A percentile compares a stretch with the other conserved stretches of the same genome.
Conservation (phyloP, 1,140 invertebrate species). For the Ctenoplectra terminalis region DNA sequence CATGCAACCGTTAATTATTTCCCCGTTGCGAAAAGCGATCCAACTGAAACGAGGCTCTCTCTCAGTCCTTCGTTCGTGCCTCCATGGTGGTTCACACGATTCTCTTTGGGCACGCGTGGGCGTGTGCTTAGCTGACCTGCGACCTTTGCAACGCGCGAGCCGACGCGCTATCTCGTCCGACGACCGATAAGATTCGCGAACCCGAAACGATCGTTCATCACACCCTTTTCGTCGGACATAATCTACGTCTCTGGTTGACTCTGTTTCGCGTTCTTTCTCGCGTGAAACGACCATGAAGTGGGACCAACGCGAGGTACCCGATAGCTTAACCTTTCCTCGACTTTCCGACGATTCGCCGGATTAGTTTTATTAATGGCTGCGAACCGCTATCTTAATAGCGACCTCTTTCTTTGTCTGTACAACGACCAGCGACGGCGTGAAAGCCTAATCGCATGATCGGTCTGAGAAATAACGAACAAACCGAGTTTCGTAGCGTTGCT, state of each 20-base stretch:
- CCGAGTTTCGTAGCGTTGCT: not conserved
- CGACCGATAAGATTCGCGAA: slow-evolving; percentile 24
- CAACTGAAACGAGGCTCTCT: slow-evolving; percentile 9
- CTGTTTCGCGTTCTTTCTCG: slow-evolving; percentile 19
- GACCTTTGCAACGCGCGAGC: slow-evolving; percentile 14
- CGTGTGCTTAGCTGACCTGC: slow-evolving; percentile 44
- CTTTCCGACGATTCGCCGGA: slow-evolving; percentile 60
- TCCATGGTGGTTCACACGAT: slow-evolving; percentile 39
- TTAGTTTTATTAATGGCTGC: slow-evolving; percentile 65
- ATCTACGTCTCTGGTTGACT: not conserved
- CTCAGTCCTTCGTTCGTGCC: not conserved
- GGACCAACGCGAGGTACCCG: slow-evolving; percentile 22
- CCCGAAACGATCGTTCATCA: slow-evolving; percentile 9
- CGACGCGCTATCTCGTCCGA: slow-evolving; percentile 12
- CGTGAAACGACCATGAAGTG: not conserved
- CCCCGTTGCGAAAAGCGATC: slow-evolving; percentile 31
- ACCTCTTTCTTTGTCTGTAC: not conserved
- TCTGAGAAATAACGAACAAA: not conserved
- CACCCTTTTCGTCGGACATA: slow-evolving; percentile 22
- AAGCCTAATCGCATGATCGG: not conserved
- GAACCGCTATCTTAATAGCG: slow-evolving; percentile 62
- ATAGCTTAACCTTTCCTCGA: slow-evolving; percentile 46
- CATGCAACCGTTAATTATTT: slow-evolving; percentile 41
- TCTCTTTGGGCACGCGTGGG: slow-evolving; percentile 35
- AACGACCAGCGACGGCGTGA: not conserved